Conservation (phyloP, 2,797 vertebrate genomes). For the Choloepus didactylus region DNA sequence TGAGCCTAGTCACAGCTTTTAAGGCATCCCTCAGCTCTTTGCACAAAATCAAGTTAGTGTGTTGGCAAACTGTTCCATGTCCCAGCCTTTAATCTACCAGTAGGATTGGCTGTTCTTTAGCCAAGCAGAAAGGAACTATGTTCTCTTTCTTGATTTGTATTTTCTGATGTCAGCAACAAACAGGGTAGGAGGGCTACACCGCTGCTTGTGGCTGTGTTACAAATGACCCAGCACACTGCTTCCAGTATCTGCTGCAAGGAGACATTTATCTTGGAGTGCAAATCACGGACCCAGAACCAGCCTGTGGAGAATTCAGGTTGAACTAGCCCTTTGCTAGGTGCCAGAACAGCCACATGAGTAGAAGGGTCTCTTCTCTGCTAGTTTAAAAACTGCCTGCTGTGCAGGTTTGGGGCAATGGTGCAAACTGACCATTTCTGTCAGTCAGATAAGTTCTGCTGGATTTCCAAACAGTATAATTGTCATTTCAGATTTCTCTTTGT, state of each 20-base stretch:
- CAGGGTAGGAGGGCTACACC: constrained; percentile 12
- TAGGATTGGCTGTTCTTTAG: constrained; percentile 44
- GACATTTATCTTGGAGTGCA: not conserved
- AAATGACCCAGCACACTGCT: constrained; percentile 67
- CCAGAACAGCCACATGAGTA: not conserved
- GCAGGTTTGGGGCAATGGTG: not conserved
- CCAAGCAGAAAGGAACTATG: constrained; percentile 53
- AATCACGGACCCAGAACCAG: not conserved
- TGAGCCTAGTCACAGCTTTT: not conserved
- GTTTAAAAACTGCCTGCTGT: not conserved
- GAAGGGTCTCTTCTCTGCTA: constrained; percentile 2
- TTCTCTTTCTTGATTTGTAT: constrained; percentile 67
- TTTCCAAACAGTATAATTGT: not conserved
- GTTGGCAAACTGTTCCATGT: constrained; percentile 49
- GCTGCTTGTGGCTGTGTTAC: constrained; percentile 23
- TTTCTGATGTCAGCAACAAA: constrained; percentile 71
- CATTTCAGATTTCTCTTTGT: constrained; percentile 49
- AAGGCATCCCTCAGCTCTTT: constrained; percentile 55
- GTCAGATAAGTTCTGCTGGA: constrained; percentile 37
- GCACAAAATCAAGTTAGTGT: constrained; percentile 51
- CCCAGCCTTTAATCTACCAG: constrained; percentile 50
- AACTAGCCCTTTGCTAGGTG: not conserved
- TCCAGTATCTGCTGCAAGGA: constrained; percentile 57
- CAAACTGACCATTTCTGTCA: not conserved
- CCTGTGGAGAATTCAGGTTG: not conserved